phyloP scores from a whole-genome alignment of 2,113 vertebrate species.

The Syngnathoides biaculeatus region DNA sequence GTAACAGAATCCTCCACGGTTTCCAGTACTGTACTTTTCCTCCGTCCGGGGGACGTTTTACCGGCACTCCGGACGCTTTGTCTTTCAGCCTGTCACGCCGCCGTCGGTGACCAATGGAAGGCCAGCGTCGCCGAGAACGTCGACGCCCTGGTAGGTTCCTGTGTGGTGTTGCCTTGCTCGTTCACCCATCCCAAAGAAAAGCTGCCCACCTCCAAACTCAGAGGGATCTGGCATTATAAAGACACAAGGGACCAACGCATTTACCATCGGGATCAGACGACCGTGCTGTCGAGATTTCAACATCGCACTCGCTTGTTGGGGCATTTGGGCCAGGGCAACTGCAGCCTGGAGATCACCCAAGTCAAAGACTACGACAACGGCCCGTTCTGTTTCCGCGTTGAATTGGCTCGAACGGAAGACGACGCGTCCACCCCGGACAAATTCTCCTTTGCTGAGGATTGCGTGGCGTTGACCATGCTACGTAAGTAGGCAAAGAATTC shows the following conservation, averaged over 20 bases:
- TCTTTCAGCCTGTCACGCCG: conserved; percentile 29
- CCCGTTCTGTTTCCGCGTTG: conserved; percentile 62
- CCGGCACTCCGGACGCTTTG: neutral
- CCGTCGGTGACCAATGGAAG: conserved; percentile 38
- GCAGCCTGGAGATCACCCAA: conserved; percentile 50
- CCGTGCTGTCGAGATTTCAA: conserved; percentile 23
- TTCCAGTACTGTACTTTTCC: neutral
- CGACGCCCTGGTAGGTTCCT: conserved; percentile 45
- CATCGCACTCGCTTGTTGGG: conserved; percentile 50
- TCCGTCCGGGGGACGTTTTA: neutral
- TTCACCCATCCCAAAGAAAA: conserved; percentile 35
- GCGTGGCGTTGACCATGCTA: conserved; percentile 22
- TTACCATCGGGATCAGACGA: neutral
- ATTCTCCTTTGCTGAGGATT: conserved; percentile 48
- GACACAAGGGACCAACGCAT: rapidly evolving
- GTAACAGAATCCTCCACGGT: conserved; percentile 15
- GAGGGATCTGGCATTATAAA: conserved; percentile 45
- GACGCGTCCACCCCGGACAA: neutral
- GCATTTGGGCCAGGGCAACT: conserved; percentile 39
- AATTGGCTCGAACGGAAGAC: neutral
- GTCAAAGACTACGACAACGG: conserved; percentile 51
- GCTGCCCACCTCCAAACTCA: conserved; percentile 24
- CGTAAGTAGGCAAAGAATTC: conserved; percentile 27
- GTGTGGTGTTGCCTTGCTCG: conserved; percentile 61
- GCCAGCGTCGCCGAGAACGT: neutral